phyloP scores from a whole-genome alignment of 2,113 vertebrate species.

The Anguilla japonica region DNA sequence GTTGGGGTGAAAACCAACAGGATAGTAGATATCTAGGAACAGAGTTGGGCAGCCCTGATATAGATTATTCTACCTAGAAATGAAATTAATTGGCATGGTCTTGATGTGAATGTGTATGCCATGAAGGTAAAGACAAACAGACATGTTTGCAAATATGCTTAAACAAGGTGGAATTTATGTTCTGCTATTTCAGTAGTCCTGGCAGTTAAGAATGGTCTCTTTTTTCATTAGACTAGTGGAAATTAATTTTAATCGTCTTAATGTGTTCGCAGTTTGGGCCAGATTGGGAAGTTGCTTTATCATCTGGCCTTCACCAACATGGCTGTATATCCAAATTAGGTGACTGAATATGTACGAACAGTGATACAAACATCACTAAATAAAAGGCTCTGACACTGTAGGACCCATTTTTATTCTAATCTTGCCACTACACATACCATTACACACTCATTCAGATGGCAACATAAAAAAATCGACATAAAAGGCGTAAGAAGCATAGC shows the following conservation, averaged over 20 bases:
- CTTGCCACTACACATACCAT: not conserved
- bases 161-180: not conserved
- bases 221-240: slow-evolving; percentile 51
- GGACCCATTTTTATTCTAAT: too few relatives aligned
- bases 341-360: slow-evolving; percentile 58
- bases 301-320: slow-evolving; percentile 43
- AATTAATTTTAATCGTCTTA: slow-evolving; percentile 56
- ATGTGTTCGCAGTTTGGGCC: slow-evolving; percentile 50
- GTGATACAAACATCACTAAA: slow-evolving; percentile 65
- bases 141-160: slow-evolving; percentile 17
- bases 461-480: not conserved
- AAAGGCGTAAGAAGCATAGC: not conserved
- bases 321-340: slow-evolving; percentile 60
- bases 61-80: slow-evolving; percentile 9
- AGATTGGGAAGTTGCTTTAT: slow-evolving; percentile 18
- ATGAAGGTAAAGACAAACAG: slow-evolving; percentile 21
- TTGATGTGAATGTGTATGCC: slow-evolving; percentile 28
- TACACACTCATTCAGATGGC: slow-evolving; percentile 40
- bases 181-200: slow-evolving; percentile 20
- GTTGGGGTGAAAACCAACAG: too few relatives aligned
- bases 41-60: not conserved
- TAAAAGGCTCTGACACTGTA: slow-evolving; percentile 57
- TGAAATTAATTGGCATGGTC: slow-evolving; percentile 13
- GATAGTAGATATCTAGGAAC: too few relatives aligned
- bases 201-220: slow-evolving; percentile 6